Conservation (phyloP, 1,140 invertebrate genomes). For the Coptotermes formosanus region DNA sequence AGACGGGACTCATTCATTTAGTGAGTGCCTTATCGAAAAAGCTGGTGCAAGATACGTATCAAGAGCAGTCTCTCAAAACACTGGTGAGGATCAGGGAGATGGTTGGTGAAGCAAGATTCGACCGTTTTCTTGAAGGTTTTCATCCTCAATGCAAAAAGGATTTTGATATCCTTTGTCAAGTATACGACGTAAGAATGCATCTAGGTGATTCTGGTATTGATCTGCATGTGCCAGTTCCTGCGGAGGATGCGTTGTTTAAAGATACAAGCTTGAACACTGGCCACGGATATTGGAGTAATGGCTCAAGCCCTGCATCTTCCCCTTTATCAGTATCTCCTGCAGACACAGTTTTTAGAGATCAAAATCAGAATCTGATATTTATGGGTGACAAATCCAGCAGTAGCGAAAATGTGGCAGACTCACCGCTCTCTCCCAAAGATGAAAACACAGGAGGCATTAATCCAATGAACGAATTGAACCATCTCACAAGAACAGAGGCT, state of each 20-base stretch:
- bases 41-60: constrained; percentile 62
- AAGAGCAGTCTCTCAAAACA: constrained; percentile 66
- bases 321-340: not conserved
- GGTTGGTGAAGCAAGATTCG: constrained; percentile 62
- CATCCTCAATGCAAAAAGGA: constrained; percentile 54
- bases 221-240: constrained; percentile 31
- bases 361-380: not conserved
- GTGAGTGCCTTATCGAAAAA: constrained; percentile 63
- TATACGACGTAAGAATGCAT: constrained; percentile 56
- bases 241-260: not conserved
- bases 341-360: not conserved
- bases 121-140: constrained; percentile 47
- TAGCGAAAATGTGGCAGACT: constrained; percentile 1
- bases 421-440: not conserved
- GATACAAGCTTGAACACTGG: not conserved
- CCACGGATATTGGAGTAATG: constrained; percentile 26
- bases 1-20: constrained; percentile 40
- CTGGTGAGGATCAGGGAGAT: constrained; percentile 63
- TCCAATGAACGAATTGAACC: not conserved
- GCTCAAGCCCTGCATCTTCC: not conserved
- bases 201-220: constrained; percentile 41
- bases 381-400: not conserved
- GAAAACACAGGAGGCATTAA: not conserved
- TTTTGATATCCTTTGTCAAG: constrained; percentile 65
- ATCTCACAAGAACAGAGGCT: not conserved